These are phyloP conservation scores for Sturmia bella DNA, from an alignment of 2,888 invertebrate species.

Conservation along the genomic window DNA sequence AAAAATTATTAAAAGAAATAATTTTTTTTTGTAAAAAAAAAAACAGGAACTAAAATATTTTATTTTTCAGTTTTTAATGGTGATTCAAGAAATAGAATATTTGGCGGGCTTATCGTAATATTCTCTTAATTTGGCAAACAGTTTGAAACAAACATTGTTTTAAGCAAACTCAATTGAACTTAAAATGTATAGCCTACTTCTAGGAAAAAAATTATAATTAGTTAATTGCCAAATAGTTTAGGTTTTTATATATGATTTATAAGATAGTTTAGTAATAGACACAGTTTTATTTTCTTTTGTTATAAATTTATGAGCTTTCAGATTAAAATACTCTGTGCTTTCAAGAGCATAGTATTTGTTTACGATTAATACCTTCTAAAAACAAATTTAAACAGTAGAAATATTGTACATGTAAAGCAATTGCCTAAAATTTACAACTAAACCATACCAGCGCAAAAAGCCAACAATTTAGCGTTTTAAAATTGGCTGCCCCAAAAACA, in stretches of 20 bases:
- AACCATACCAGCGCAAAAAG: constrained; percentile 47
- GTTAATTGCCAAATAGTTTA: not conserved
- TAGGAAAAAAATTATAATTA: not conserved
- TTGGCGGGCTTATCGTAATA: constrained; percentile 65
- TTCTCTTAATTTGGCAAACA: constrained; percentile 57
- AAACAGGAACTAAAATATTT: constrained; percentile 65
- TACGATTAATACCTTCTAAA: constrained; percentile 19
- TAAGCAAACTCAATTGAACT: not conserved
- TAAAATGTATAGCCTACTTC: constrained; percentile 42
- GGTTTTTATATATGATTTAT: constrained; percentile 58
- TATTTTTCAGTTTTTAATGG: constrained; percentile 4
- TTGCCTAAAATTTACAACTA: constrained; percentile 54
- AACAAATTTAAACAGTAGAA: constrained; percentile 25
- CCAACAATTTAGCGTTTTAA: constrained; percentile 16
- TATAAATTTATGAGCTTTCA: constrained; percentile 33
- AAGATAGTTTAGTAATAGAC: constrained; percentile 72
- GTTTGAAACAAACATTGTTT: constrained; percentile 55
- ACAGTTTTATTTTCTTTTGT: constrained; percentile 39
- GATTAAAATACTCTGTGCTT: constrained; percentile 25
- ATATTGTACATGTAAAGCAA: constrained; percentile 35
- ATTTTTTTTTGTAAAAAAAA: constrained; percentile 34
- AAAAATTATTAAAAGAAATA: constrained; percentile 68
- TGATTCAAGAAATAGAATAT: constrained; percentile 50
- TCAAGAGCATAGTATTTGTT: constrained; percentile 32
- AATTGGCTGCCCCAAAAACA: constrained; percentile 76